Evolutionary conservation across 2,797 vertebrate species (phyloP), one percentile per base, ranked within the genome.

Genomic region (Dipus sagitta): DNA sequence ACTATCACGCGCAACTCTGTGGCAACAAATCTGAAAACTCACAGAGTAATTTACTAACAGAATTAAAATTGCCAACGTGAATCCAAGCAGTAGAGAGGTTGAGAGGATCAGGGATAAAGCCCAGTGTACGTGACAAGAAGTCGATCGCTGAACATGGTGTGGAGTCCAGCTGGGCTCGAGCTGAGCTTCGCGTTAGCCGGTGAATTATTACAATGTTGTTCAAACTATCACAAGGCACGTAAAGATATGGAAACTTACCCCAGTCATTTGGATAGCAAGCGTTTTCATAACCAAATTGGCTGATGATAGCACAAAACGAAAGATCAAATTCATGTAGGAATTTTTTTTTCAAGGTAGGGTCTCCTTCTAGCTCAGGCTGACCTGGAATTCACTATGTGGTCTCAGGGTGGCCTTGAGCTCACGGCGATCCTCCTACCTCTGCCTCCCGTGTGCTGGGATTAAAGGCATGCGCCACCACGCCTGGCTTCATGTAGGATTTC

Each of bases 31-130:
- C 28, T 70, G 62, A 84, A 83, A 87, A 68, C 14, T 52, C 68
- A 72, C 4, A 86, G 86, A 89, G 65, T 60, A 60, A 93, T 38
- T 86, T 90, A 6, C 72, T 42, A 79, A 84, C 60, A 60, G 83
- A 79, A 65, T 60, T 47, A 79, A 24, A 89, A 92, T 47, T 34
- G 20, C 47, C 58, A 62, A 74, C 58, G 67, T 83, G 68, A 86
- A 86, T 34, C 21, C 26, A 82, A 86, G 67, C 72, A 60, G 21
- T 28, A 77, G 21, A 65, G 80, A 90, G 10, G 8, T 17, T 82
- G 62, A 83, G 70, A 32, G 80, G 26, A 78, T 12, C 34, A 92
- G 86, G 90, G 71, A 72, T 74, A 84, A 93, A 79, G 77, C n/a
- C 20, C 47, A 13, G 72, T 32, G n/a, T 83, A 90, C 90, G 82